Evolutionary conservation across 2,113 vertebrate genomes (phyloP).

Genomic region (Gadus chalcogrammus): DNA sequence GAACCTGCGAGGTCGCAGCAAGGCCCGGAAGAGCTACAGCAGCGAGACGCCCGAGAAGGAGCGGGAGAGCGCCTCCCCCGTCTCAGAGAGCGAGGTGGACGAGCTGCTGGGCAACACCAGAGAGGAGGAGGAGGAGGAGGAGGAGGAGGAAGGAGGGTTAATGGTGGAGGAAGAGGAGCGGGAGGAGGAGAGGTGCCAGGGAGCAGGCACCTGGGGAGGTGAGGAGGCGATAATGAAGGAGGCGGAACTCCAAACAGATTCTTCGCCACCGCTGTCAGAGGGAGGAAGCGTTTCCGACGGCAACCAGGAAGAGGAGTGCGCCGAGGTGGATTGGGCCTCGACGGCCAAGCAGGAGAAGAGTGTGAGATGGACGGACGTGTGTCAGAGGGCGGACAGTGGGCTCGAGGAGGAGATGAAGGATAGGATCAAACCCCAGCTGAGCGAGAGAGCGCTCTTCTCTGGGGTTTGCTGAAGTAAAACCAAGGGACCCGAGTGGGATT

Average conservation of each 20-base stretch:
- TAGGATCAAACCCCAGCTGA: constrained; percentile 56
- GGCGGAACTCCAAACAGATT: constrained; percentile 32
- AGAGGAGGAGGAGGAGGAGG: constrained; percentile 46
- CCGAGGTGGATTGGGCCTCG: constrained; percentile 38
- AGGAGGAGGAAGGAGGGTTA: constrained; percentile 1
- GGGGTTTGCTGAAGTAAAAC: constrained; percentile 65
- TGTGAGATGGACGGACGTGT: constrained; percentile 59
- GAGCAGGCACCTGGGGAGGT: constrained; percentile 19
- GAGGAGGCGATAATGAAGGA: constrained; percentile 5
- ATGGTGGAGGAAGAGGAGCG: constrained; percentile 22
- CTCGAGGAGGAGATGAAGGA: constrained; percentile 42
- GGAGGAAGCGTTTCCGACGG: constrained; percentile 13
- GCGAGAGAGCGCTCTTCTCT: constrained; percentile 60
- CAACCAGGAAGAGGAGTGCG: constrained; percentile 51
- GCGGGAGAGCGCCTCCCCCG: constrained; percentile 42
- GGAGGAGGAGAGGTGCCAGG: constrained; percentile 30
- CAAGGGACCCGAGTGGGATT: not conserved
- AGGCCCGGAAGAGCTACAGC: constrained; percentile 57
- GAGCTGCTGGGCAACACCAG: constrained; percentile 37
- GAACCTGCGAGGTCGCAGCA: constrained; percentile 69
- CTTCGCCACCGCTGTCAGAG: constrained; percentile 29
- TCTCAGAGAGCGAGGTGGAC: constrained; percentile 61
- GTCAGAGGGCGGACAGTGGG: constrained; percentile 30
- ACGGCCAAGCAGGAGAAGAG: constrained; percentile 36
- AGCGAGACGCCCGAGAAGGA: constrained; percentile 46